Conservation (phyloP, 2,113 vertebrate genomes). For the Sialia sialis region DNA sequence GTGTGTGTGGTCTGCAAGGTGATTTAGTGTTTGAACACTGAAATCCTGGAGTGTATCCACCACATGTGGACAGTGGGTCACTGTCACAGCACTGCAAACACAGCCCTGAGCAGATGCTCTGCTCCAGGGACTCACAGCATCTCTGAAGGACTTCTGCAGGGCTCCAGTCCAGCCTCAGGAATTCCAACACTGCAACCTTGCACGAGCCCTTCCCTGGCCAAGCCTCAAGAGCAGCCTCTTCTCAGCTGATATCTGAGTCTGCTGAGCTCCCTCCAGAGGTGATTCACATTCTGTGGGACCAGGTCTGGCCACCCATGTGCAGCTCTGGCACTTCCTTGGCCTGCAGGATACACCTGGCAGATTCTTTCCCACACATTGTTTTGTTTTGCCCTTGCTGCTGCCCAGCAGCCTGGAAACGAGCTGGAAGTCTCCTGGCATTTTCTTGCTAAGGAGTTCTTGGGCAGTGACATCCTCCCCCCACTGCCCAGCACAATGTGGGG, state of each 20-base stretch:
- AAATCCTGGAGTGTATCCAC: not conserved
- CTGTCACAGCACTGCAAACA: not conserved
- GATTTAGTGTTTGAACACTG: not conserved
- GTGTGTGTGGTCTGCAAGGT: not conserved
- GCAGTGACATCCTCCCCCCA: not conserved
- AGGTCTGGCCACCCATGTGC: not conserved
- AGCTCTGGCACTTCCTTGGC: not conserved
- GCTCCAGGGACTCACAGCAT: not conserved
- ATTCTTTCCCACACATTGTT: not conserved
- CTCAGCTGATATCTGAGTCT: not conserved
- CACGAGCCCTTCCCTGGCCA: not conserved
- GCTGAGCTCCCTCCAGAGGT: not conserved
- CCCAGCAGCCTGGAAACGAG: not conserved
- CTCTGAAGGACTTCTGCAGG: not conserved
- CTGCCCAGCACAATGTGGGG: not conserved
- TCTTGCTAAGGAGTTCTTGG: not conserved
- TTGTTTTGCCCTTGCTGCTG: not conserved
- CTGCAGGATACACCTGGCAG: not conserved
- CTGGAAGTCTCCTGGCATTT: not conserved
- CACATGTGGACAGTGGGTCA: fast-evolving
- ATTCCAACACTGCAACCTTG: not conserved
- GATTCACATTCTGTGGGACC: not conserved
- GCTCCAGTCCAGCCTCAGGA: not conserved
- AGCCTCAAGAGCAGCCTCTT: not conserved
- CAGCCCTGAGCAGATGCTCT: not conserved